phyloP scores from a whole-genome alignment of 2,797 vertebrate genomes.

The Epinephelus coioides region DNA sequence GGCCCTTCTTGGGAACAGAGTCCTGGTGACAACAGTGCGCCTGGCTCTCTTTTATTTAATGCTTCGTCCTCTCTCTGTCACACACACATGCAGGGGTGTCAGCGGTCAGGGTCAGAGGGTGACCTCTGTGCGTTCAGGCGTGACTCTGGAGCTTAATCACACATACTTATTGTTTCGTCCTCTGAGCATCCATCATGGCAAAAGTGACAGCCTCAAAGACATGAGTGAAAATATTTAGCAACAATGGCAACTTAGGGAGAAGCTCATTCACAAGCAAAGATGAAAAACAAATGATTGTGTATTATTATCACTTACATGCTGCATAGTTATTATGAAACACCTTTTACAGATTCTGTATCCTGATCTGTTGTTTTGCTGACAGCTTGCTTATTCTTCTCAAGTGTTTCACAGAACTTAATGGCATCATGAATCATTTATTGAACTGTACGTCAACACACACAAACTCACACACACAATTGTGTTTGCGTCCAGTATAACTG shows the following conservation, averaged over 20 bases:
- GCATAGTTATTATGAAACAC: slow-evolving; percentile 6
- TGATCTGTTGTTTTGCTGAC: slow-evolving; percentile 33
- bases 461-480: not conserved
- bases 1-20: slow-evolving; percentile 51
- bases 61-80: slow-evolving; percentile 12
- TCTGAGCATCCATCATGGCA: slow-evolving; percentile 49
- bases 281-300: not conserved
- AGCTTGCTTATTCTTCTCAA: slow-evolving; percentile 18
- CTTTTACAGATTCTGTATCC: slow-evolving; percentile 8
- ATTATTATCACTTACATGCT: not conserved
- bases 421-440: slow-evolving; percentile 52
- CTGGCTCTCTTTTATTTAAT: slow-evolving; percentile 50
- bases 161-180: slow-evolving; percentile 57
- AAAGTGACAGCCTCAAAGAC: slow-evolving; percentile 50
- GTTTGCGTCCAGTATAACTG: slow-evolving; percentile 11
- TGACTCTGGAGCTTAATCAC: slow-evolving; percentile 63
- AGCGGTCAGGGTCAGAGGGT: slow-evolving; percentile 55
- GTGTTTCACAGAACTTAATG: slow-evolving; percentile 45
- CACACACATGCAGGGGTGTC: slow-evolving; percentile 45
- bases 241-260: not conserved
- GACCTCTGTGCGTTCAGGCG: slow-evolving; percentile 59
- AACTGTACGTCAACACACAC: slow-evolving; percentile 29
- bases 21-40: slow-evolving; percentile 35
- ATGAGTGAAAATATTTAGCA: not conserved
- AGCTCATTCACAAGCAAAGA: not conserved